These are phyloP conservation scores for Tarsius wallacei DNA, from an alignment of 2,797 vertebrate genomes.

Conservation along the genomic window DNA sequence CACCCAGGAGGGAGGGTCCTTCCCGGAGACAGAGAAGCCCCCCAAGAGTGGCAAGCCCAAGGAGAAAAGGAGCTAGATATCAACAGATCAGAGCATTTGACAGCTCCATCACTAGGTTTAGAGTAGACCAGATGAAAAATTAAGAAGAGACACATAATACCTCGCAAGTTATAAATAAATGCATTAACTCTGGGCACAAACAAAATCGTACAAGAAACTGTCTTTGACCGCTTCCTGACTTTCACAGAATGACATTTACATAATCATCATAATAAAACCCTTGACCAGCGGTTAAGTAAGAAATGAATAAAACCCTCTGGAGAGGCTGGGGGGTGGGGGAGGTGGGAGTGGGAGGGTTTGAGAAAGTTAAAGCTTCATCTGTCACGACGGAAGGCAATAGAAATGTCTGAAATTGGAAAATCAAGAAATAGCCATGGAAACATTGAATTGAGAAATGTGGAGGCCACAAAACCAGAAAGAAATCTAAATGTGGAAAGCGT, in stretches of 20 bases:
- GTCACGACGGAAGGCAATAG: neutral
- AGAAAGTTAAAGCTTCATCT: neutral
- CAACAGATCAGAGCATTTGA: neutral
- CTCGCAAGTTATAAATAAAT: neutral
- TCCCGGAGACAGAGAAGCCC: neutral
- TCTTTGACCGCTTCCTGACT: neutral
- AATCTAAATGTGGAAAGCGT: accelerated
- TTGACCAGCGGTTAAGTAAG: neutral
- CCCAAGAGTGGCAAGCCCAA: neutral
- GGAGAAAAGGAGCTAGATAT: neutral
- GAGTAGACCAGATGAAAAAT: neutral
- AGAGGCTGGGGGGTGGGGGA: accelerated
- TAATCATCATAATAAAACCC: neutral
- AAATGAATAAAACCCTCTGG: neutral
- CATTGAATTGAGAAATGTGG: neutral
- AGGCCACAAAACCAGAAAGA: neutral
- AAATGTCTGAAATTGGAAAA: neutral
- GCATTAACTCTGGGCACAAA: neutral
- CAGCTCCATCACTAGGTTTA: neutral
- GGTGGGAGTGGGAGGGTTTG: neutral
- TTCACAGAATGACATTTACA: neutral
- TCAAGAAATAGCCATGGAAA: neutral
- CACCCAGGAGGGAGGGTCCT: neutral
- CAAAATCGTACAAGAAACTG: neutral
- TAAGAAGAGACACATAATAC: neutral